These are phyloP conservation scores for Branchellion lobata DNA, from an alignment of 2,888 invertebrate genomes.

Conservation along the genomic window DNA sequence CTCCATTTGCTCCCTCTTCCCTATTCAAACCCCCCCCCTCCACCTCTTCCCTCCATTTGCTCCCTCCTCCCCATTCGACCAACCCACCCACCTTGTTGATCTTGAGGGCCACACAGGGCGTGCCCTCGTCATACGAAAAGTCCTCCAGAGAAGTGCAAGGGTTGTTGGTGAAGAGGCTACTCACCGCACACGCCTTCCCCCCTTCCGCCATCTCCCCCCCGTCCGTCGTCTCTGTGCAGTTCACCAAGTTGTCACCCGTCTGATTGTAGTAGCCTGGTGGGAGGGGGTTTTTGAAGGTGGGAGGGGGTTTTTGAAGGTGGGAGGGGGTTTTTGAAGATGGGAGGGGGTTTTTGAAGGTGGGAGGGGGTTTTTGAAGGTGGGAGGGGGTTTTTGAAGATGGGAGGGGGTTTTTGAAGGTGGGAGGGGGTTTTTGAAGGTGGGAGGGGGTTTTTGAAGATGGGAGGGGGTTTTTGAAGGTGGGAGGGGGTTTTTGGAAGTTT, in stretches of 20 bases:
- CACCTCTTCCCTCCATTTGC: no score
- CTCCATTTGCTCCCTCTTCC: no score
- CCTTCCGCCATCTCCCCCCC: not conserved
- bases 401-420: not conserved
- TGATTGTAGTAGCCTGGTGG: conserved; percentile 43
- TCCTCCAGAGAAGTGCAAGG: conserved; percentile 43
- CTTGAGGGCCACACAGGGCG: conserved; percentile 50
- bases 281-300: not conserved
- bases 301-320: not conserved
- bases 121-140: conserved; percentile 49
- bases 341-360: not conserved
- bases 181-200: conserved; percentile 36
- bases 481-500: not conserved
- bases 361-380: not conserved
- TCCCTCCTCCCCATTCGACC: no score
- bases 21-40: no score
- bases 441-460: not conserved
- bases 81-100: conserved; percentile 51
- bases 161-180: conserved; percentile 17
- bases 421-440: not conserved
- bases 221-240: conserved; percentile 28
- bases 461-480: no score
- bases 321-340: conserved; percentile 1
- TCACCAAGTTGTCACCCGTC: conserved; percentile 32
- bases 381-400: not conserved